Evolutionary conservation across 2,797 vertebrate genomes (phyloP).

Genomic region (Myiotriccus ornatus): DNA sequence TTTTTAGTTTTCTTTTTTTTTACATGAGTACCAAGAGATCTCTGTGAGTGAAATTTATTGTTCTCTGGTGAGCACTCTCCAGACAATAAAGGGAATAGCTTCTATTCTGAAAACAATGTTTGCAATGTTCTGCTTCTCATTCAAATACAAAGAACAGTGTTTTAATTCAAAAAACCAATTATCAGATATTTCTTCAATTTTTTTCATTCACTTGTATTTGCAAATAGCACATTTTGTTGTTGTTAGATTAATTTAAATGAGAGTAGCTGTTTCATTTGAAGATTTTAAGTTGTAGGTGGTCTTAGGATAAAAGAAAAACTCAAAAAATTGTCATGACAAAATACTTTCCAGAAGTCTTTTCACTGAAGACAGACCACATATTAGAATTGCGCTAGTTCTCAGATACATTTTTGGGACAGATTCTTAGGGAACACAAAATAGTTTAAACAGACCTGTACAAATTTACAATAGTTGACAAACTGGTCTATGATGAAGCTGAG

Average conservation of each 20-base stretch:
- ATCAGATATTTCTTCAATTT: slow-evolving; percentile 11
- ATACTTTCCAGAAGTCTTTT: neutral
- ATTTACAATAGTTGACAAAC: neutral
- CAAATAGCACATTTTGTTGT: slow-evolving; percentile 6
- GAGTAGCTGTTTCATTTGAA: neutral
- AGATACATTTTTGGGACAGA: neutral
- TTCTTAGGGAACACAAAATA: neutral
- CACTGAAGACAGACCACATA: neutral
- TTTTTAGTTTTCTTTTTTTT: neutral
- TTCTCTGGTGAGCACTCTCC: neutral
- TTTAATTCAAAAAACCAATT: slow-evolving; percentile 34
- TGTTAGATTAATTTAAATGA: neutral
- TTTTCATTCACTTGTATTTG: neutral
- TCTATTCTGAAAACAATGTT: slow-evolving; percentile 39
- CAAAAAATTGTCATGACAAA: neutral
- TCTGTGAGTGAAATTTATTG: neutral
- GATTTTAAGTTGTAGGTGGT: neutral
- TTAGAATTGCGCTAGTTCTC: neutral
- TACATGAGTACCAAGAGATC: neutral
- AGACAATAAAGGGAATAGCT: slow-evolving; percentile 11
- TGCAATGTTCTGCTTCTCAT: slow-evolving; percentile 40
- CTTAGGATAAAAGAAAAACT: neutral
- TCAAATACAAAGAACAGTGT: slow-evolving; percentile 5
- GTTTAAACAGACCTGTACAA: neutral
- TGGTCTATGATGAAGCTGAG: neutral